Evolutionary conservation across 2,888 invertebrate genomes (phyloP), one percentile per base, ranked within the genome.

Genomic region (Sinotaia quadrata): DNA sequence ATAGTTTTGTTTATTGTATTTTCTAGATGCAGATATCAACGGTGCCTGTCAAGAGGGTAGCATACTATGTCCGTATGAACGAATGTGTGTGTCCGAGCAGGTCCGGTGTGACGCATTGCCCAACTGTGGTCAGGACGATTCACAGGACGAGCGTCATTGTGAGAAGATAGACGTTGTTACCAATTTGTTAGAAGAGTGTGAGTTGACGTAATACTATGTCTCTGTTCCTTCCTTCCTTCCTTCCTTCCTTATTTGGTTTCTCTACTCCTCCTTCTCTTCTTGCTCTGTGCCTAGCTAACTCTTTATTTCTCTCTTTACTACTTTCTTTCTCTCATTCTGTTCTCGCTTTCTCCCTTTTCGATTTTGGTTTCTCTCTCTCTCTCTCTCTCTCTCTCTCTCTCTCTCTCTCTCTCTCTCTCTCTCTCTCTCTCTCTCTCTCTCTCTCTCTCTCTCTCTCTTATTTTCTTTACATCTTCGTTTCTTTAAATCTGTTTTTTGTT

Each of bases 101-200:
- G 67, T 78, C 24, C 66, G 74, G 67, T 82, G 83, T 77, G 81
- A 81, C 61, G 74, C 75, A 3, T 68, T 76, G 29, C 68, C 66
- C 24, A 82, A 82, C 72, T 83, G 83, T 67, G 83, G 83, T 4
- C 62, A 65, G 29, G 71, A 70, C 7, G 81, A 83, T 49, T 56
- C 59, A 21, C 75, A 75, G 33, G 83, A 83, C 69, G 83, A 83
- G 66, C 61, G 68, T 3, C 58, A 66, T 18, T 82, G 82, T 69
- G 68, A 75, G 57, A 54, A 69, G 31, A 72, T 70, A n/a, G 72
- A 73, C 2, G 72, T 67, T 8, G 69, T 72, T 47, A 69, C 67
- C 7, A 52, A 71, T 31, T 41, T 74, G 18, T 36, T 71, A 4
- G 67, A 61, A 8, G 62, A 61, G 12, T 70, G 73, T 73, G 44